Evolutionary conservation across 2,797 vertebrate genomes (phyloP).

Genomic region (Acanthiza pusilla): DNA sequence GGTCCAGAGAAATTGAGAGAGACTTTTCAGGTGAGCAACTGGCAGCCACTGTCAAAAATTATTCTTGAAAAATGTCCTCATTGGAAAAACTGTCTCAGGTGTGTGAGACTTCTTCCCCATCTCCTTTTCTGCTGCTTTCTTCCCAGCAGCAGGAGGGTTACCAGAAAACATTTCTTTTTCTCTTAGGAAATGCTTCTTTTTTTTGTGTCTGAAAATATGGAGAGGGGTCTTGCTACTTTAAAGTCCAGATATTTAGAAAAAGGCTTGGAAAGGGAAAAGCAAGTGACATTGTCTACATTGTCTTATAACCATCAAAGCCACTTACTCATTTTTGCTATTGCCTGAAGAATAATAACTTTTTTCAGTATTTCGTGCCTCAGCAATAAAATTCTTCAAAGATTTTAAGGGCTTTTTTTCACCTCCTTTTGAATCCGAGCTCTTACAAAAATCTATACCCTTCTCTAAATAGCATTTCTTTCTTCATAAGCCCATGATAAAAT

Average conservation of each 20-base stretch:
- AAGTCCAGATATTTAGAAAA: background rate
- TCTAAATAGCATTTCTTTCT: background rate
- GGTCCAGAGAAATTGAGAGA: background rate
- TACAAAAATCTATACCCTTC: background rate
- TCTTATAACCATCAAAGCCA: background rate
- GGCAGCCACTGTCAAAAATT: background rate
- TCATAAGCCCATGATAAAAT: background rate
- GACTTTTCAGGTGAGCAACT: background rate
- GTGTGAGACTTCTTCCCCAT: background rate
- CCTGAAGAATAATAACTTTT: background rate
- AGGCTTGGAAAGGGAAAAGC: background rate
- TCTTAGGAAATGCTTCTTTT: background rate
- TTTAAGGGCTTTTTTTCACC: background rate
- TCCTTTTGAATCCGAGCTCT: background rate
- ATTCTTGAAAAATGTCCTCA: background rate
- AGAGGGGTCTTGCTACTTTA: background rate
- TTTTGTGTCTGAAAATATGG: background rate
- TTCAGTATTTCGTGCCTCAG: background rate
- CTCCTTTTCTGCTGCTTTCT: background rate
- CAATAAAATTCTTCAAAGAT: background rate
- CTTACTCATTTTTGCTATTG: background rate
- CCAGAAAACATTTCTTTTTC: background rate
- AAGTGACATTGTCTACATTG: background rate
- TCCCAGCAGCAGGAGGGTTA: background rate
- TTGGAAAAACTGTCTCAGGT: background rate